These are phyloP conservation scores for Gortyna flavago DNA, from an alignment of 2,888 invertebrate genomes.

Conservation along the genomic window DNA sequence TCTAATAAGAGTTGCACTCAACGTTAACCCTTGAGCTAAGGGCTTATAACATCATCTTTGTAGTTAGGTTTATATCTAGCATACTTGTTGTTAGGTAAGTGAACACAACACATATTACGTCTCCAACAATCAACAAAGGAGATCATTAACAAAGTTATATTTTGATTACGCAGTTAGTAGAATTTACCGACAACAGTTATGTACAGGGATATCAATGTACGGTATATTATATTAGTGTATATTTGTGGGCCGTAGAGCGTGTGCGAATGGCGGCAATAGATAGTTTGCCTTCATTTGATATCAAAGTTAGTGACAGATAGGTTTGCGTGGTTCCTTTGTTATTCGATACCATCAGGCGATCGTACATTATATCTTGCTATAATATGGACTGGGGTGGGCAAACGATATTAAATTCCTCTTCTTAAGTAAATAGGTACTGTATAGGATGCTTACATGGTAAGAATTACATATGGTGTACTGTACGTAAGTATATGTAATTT, in stretches of 20 bases:
- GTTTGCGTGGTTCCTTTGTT: conserved; percentile 53
- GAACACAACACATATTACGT: conserved; percentile 34
- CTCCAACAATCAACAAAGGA: conserved; percentile 36
- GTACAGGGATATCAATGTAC: conserved; percentile 20
- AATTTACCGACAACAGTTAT: conserved; percentile 18
- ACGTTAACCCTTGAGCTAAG: conserved; percentile 46
- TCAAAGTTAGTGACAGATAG: conserved; percentile 55
- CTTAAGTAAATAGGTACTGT: not conserved
- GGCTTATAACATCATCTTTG: conserved; percentile 32
- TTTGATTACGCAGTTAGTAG: conserved; percentile 47
- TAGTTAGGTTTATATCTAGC: conserved; percentile 11
- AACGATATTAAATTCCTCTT: conserved; percentile 37
- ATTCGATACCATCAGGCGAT: conserved; percentile 37
- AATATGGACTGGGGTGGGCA: conserved; percentile 17
- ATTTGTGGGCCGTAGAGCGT: conserved; percentile 19
- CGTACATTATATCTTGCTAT: conserved; percentile 5
- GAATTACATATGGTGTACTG: not conserved
- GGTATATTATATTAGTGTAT: conserved; percentile 2
- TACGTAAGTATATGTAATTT: not conserved
- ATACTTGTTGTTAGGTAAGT: conserved; percentile 11
- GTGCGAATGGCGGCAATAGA: conserved; percentile 49
- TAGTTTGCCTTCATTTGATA: conserved; percentile 51
- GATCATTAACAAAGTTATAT: conserved; percentile 55
- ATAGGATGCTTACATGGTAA: not conserved
- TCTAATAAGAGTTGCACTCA: conserved; percentile 63